Base-by-base conservation (phyloP, 1,140 invertebrate species). In the Cotesia glomerata region DNA sequence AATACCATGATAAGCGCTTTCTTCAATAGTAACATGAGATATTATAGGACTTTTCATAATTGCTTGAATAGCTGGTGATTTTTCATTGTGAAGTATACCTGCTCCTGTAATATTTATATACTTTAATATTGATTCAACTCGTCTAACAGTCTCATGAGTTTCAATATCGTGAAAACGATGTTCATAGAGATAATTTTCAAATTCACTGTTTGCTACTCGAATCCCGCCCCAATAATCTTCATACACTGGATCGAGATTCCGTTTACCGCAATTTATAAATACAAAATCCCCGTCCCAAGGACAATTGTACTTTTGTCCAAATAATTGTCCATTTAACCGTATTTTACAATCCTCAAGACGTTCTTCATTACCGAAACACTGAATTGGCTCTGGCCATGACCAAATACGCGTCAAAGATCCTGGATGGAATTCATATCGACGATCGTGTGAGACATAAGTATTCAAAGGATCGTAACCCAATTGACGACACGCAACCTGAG, bases 161-260 rank as follows among this genome's bases (percentile, higher is more conserved):
- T 92, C 89, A 34, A 92, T 89, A 77, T 96, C 94, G 78, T 95
- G 94, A 72, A 95, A 91, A 52, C 93, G 89, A 80, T 95, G 90
- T 79, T 95, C 93, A 78, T 94, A 95, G 5, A 94, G 85, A 74
- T 93, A 92, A 85, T 93, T 92, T 83, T 99, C 97, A 82, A 98
- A 97, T 78, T 95, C 92, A 18, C 93, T 90, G 81, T 94, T 92
- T 5, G 96, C 92, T 85, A 99, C 98, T 58, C 97, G 86, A 71
- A 99, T 93, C 34, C 98, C 98, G 56, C 98, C 98, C 98, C 98
- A 99, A 83, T 98, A 97, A 59, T 95, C 91, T 54, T 92, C 85
- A 9, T 88, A 87, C 4, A 89, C 8, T 9, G 11, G 82, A 11
- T 92, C 89, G 5, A 95, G 78, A 84, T 94, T 95, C 74, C 93